These are phyloP conservation scores for Spodoptera littoralis DNA, from an alignment of 2,888 invertebrate genomes.

Conservation along the genomic window DNA sequence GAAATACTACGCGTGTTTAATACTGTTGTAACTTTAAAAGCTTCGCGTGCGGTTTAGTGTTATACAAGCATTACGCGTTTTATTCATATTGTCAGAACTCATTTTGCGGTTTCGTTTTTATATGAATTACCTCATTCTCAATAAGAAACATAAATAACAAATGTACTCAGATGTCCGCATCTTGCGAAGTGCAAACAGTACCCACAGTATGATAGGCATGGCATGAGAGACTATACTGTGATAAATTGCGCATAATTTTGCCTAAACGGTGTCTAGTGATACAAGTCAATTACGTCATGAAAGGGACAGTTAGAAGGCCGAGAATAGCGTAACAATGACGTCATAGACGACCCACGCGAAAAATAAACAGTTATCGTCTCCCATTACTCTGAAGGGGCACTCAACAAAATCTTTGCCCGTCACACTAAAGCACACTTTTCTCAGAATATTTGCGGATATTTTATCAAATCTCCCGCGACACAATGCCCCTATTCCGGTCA, in stretches of 20 bases:
- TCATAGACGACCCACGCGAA: slow-evolving; percentile 56
- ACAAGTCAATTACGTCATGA: slow-evolving; percentile 52
- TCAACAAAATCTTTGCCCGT: slow-evolving; percentile 41
- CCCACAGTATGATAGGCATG: slow-evolving; percentile 25
- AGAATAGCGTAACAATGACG: slow-evolving; percentile 58
- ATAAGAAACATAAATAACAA: slow-evolving; percentile 33
- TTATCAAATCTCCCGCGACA: slow-evolving; percentile 45
- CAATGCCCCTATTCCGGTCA: slow-evolving; percentile 39
- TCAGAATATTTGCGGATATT: slow-evolving; percentile 40
- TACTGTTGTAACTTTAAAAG: slow-evolving; percentile 33
- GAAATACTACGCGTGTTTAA: slow-evolving; percentile 21
- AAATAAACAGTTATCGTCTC: slow-evolving; percentile 56
- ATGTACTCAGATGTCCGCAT: slow-evolving; percentile 13
- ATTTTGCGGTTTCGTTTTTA: slow-evolving; percentile 31
- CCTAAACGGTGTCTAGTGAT: slow-evolving; percentile 30
- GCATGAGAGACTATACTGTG: slow-evolving; percentile 21
- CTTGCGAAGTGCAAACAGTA: slow-evolving; percentile 32
- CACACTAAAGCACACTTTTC: slow-evolving; percentile 21
- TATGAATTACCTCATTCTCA: slow-evolving; percentile 26
- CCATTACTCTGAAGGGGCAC: slow-evolving; percentile 50
- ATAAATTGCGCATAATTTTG: slow-evolving; percentile 40
- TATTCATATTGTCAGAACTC: slow-evolving; percentile 14
- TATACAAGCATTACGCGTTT: slow-evolving; percentile 24
- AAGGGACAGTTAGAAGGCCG: slow-evolving; percentile 60
- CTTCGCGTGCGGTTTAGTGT: slow-evolving; percentile 25